Base-by-base conservation (phyloP, 2,113 vertebrate species). In the Pseudolaguvia tuberculata region DNA sequence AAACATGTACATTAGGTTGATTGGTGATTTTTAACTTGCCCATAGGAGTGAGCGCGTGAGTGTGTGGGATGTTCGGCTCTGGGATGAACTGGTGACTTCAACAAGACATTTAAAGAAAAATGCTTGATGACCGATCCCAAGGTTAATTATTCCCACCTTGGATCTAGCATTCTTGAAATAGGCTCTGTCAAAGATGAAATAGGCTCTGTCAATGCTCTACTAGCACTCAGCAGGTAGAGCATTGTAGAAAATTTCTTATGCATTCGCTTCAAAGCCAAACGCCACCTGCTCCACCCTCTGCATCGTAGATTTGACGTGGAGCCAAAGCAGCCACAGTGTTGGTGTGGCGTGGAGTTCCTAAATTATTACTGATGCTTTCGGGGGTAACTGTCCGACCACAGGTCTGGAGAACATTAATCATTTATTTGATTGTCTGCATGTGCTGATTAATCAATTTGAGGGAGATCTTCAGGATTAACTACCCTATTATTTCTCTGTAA, bases 371-470 rank as follows among this genome's bases (percentile, higher is more conserved):
- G 86, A 91, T 87, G 86, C 88, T 90, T 90, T 87, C 86, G 84
- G 89, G 89, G 86, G 86, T 87, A 89, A 90, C 87, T 90, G 88
- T 89, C 89, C 79, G 61, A 90, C 89, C 85, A 85, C 84, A 82
- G 87, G 84, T 86, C 88, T 84, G 83, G 81, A 80, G 88, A 87
- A 86, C 88, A 91, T 91, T 91, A 90, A 92, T 92, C 89, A 90
- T 92, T 92, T 92, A 92, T 91, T 90, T 91, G 91, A 91, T 92
- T 91, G 89, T 91, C 89, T 81, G 86, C 87, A 88, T 90, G 89
- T 90, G 90, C 89, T 91, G 90, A 91, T 92, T 92, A 92, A 92
- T 92, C 91, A 90, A 88, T 90, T 88, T 89, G 88, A 88, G 89
- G 84, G 88, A 84, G 88, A 91, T 87, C 89, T 86, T 85, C 85